Percentiles rank a stretch among this genome's conserved stretches.
Conservation (phyloP, 2,113 vertebrate species). For the Psilopogon haemacephalus region DNA sequence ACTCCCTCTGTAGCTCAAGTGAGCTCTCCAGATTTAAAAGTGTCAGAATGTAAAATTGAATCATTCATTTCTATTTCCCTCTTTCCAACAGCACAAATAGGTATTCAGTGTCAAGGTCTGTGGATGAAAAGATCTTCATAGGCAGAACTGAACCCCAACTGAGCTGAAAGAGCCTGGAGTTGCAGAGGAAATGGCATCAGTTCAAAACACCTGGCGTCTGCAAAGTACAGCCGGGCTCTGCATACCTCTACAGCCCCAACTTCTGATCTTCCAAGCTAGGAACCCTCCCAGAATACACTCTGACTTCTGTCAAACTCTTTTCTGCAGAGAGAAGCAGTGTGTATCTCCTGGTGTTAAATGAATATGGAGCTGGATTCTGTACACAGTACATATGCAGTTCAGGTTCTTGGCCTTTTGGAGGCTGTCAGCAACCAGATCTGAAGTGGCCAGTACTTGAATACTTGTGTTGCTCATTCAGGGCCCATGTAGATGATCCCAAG, state of each 20-base stretch:
- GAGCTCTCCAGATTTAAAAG: not conserved
- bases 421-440: not conserved
- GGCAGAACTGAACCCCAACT: not conserved
- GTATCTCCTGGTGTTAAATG: accelerated
- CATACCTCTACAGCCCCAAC: not conserved
- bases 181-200: not conserved
- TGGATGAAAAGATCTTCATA: not conserved
- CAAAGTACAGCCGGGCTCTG: not conserved
- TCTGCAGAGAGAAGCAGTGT: not conserved
- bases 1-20: not conserved
- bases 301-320: not conserved
- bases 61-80: not conserved
- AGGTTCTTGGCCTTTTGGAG: not conserved
- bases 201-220: not conserved
- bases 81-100: not conserved
- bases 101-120: not conserved
- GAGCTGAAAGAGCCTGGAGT: not conserved
- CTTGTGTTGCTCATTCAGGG: not conserved
- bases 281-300: not conserved
- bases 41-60: not conserved
- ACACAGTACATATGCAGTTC: not conserved
- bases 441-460: not conserved
- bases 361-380: not conserved
- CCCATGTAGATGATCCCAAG: not conserved
- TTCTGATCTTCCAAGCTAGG: not conserved